phyloP scores from a whole-genome alignment of 2,797 vertebrate species.

The Pempheris klunzingeri region DNA sequence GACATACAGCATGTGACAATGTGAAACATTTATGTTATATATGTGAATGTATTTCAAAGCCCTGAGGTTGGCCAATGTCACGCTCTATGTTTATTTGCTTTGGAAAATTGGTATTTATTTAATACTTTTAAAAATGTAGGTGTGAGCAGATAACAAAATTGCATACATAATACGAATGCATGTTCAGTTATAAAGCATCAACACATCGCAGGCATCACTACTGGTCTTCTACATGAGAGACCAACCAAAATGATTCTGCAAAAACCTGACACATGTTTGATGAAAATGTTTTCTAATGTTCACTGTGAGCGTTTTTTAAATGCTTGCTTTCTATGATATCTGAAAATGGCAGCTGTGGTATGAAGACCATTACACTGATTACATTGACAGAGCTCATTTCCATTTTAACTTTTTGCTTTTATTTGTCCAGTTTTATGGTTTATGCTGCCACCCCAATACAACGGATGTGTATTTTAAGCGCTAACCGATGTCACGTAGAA shows the following conservation, averaged over 20 bases:
- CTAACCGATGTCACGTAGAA: too few species aligned
- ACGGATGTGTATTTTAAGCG: not conserved
- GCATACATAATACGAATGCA: not conserved
- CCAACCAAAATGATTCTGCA: not conserved
- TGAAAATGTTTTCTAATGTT: not conserved
- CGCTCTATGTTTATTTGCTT: not conserved
- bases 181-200: not conserved
- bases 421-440: not conserved
- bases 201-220: not conserved
- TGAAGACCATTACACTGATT: not conserved
- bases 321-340: not conserved
- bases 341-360: not conserved
- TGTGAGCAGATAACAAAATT: not conserved
- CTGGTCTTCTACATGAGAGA: not conserved
- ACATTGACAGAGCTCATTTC: not conserved
- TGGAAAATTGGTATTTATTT: not conserved
- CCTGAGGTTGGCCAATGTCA: too few species aligned
- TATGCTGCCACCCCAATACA: not conserved
- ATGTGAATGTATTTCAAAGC: too few species aligned
- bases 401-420: too few species aligned
- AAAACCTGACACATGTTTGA: not conserved
- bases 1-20: not conserved
- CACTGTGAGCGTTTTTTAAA: not conserved
- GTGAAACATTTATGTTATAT: too few species aligned
- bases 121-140: not conserved